Base-by-base conservation (phyloP, 2,888 invertebrate species). In the Pristionchus arcanus region DNA sequence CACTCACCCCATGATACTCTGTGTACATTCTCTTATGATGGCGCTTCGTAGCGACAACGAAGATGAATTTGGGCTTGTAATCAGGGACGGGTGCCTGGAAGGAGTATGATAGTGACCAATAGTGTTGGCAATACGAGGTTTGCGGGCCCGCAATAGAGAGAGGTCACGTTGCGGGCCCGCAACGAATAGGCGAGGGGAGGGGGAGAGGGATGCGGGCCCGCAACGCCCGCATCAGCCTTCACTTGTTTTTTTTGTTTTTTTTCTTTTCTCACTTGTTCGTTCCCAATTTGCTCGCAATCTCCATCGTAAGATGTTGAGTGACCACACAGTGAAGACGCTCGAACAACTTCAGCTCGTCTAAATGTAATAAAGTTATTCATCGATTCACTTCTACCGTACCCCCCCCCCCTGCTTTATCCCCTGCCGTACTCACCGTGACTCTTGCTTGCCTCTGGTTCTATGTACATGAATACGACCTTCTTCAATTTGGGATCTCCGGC, bases 1-100 rank as follows among this genome's bases (percentile, higher is more conserved):
- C 59, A 59, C 84, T 55, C 59, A 84, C 84, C 25, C 84, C 2
- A 7, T 25, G 34, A 21, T 16, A 19, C 59, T 84, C 84, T 49
- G 37, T 85, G 53, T 21, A 90, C 87, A 53, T 90, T 25, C 93
- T 90, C 31, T 92, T 91, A 74, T 92, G 90, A 77, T 94, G 93
- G 5, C 93, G 90, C 77, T 94, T 94, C 16, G 93, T 94, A 16
- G 91, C 93, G 37, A 94, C 77, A 19, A 94, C 87, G 21, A 94
- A 68, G 19, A 92, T 92, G 83, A 93, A 91, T 21, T 90, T 90
- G 31, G 92, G 92, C 28, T 87, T 71, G 87, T 92, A 93, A 63
- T 87, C 88, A 74, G 21, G 34, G 21, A 55, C 21, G 9, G 87
- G 74, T 55, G 19, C 0, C 87, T 88, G 87, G 7, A 55, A 53